Base-by-base conservation (phyloP, 2,113 vertebrate species). In the Orientallactaga bullata region DNA sequence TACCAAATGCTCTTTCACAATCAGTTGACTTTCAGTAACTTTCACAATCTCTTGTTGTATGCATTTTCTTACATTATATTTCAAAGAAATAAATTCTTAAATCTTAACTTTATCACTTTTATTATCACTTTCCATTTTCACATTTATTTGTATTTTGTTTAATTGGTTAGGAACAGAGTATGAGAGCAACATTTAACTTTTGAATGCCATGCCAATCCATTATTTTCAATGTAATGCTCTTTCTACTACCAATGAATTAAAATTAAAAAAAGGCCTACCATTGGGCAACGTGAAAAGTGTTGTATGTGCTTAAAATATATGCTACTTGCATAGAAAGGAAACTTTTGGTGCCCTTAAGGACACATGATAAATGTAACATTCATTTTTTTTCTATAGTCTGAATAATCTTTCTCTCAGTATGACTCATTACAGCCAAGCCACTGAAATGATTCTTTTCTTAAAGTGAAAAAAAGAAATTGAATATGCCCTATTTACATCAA, bases 351-450 rank as follows among this genome's bases (percentile, higher is more conserved):
- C 91, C 91, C 74, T 96, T 92, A 96, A 96, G 93, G 90, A 94
- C 28, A 7, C 20, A 58, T 79, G 89, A 74, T 90, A 83, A 95
- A 93, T 72, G 47, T 55, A 95, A 87, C 81, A 79, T 74, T 94
- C 96, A 68, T 92, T 92, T 96, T 82, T 55, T 93, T 90, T 87
- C 76, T 94, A 73, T 71, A 84, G 37, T 93, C 92, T 96, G 93
- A 96, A 89, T 94, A 96, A 95, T 95, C 61, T 95, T 96, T 86
- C 63, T 92, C 81, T 78, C 94, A 89, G 90, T 86, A 89, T 87
- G 96, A 94, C 79, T 93, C 95, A 96, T 93, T 96, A 93, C 4
- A 86, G 42, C 39, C 63, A 94, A 86, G 82, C 61, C 85, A 93
- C 86, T 95, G 85, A 95, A 96, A 90, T 74, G 73, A 47, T 95